These are phyloP conservation scores for Conus betulinus DNA, from an alignment of 1,140 invertebrate species.

Conservation along the genomic window DNA sequence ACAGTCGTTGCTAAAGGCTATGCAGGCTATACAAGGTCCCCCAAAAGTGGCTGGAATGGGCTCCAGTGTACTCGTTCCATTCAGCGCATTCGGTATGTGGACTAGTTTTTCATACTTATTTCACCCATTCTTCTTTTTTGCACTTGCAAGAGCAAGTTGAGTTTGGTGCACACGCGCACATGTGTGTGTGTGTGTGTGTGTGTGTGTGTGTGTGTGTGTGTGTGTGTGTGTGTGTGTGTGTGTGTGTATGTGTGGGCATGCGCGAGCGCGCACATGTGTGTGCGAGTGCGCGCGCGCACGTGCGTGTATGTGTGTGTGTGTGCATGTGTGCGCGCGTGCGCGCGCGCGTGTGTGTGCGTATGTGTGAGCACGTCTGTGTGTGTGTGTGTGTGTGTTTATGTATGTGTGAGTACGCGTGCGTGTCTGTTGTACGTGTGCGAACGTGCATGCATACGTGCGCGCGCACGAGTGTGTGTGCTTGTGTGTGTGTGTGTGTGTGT, in stretches of 20 bases:
- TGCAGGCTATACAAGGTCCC: too few species aligned
- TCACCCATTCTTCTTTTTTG: too few species aligned
- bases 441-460: background rate
- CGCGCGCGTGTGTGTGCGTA: background rate
- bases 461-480: too few species aligned
- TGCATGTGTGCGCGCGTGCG: background rate
- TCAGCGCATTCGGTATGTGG: too few species aligned
- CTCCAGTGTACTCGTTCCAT: too few species aligned
- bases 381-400: background rate
- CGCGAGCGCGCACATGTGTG: background rate
- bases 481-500: too few species aligned
- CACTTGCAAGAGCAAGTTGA: too few species aligned
- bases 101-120: too few species aligned
- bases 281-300: background rate
- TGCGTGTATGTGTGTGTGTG: background rate
- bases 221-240: slow-evolving; percentile 13
- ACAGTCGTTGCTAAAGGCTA: too few species aligned
- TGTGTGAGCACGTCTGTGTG: background rate
- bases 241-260: background rate
- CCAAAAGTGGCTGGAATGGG: too few species aligned
- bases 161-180: background rate
- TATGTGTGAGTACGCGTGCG: background rate
- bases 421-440: background rate
- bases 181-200: background rate
- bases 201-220: slow-evolving; percentile 16